Conservation (phyloP, 1,140 invertebrate species). For the Temnothorax nylanderi region DNA sequence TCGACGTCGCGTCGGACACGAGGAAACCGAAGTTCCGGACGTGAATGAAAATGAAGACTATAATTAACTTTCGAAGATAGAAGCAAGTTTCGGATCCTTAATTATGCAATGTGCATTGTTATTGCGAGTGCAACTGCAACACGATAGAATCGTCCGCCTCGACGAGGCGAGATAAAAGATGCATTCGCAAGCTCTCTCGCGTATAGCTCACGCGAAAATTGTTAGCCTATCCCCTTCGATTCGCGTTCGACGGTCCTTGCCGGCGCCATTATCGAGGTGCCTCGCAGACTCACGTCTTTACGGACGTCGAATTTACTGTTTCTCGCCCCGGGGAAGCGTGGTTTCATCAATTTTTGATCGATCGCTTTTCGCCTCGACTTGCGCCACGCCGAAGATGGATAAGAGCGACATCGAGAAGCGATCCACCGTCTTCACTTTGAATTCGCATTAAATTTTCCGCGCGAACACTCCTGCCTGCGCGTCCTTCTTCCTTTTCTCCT, state of each 20-base stretch:
- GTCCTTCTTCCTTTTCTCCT: background rate
- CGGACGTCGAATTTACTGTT: slow-evolving; percentile 68
- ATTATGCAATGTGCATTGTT: background rate
- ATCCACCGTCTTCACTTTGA: background rate
- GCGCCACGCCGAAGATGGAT: slow-evolving; percentile 35
- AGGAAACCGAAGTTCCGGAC: slow-evolving; percentile 21
- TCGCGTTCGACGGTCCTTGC: slow-evolving; percentile 32
- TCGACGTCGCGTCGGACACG: background rate
- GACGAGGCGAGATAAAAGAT: slow-evolving; percentile 23
- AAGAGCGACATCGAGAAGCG: slow-evolving; percentile 48
- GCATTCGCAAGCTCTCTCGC: slow-evolving; percentile 10
- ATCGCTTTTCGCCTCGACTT: slow-evolving; percentile 56
- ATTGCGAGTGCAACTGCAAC: background rate
- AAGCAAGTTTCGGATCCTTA: background rate
- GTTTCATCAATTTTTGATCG: slow-evolving; percentile 71
- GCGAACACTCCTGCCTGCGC: background rate
- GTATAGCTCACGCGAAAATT: slow-evolving; percentile 44
- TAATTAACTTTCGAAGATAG: slow-evolving; percentile 36
- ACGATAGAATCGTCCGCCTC: background rate
- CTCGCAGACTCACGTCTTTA: slow-evolving; percentile 43
- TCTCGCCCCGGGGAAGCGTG: slow-evolving; percentile 53
- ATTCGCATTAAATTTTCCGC: slow-evolving; percentile 47
- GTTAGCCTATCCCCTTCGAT: slow-evolving; percentile 53
- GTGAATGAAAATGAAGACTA: slow-evolving; percentile 52
- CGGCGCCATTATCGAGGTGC: slow-evolving; percentile 57